These are phyloP conservation scores for Pachycephala philippinensis DNA, from an alignment of 2,113 vertebrate species.

Conservation along the genomic window DNA sequence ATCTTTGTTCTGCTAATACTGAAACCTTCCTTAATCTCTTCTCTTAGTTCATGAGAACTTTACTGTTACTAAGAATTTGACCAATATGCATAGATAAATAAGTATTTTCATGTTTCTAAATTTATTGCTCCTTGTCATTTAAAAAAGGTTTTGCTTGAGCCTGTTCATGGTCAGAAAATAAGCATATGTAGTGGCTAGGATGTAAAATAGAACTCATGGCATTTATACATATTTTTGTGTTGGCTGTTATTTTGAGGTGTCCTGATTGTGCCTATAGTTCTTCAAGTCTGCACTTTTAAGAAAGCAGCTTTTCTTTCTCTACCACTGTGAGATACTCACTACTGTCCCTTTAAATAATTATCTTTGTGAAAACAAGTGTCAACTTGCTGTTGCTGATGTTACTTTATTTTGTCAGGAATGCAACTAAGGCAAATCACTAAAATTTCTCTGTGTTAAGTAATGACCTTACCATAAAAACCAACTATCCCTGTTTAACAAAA, in stretches of 20 bases:
- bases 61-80: neutral
- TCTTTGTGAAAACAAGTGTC: neutral
- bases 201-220: neutral
- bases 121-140: neutral
- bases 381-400: neutral
- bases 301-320: neutral
- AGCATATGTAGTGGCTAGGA: neutral
- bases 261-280: neutral
- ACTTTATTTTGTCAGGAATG: neutral
- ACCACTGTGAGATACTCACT: neutral
- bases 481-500: neutral
- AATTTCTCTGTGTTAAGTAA: neutral
- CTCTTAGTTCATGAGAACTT: neutral
- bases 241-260: neutral
- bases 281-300: neutral
- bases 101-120: neutral
- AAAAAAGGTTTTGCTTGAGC: neutral
- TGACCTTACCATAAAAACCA: neutral
- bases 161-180: neutral
- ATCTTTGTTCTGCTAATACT: neutral
- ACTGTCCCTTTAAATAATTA: neutral
- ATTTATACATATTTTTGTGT: neutral
- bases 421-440: neutral
- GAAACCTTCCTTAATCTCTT: neutral
- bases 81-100: neutral